A percentile compares a stretch with the other conserved stretches of the same genome.
Evolutionary conservation across 2,888 invertebrate species (phyloP).

Genomic region (Cabera pusaria): DNA sequence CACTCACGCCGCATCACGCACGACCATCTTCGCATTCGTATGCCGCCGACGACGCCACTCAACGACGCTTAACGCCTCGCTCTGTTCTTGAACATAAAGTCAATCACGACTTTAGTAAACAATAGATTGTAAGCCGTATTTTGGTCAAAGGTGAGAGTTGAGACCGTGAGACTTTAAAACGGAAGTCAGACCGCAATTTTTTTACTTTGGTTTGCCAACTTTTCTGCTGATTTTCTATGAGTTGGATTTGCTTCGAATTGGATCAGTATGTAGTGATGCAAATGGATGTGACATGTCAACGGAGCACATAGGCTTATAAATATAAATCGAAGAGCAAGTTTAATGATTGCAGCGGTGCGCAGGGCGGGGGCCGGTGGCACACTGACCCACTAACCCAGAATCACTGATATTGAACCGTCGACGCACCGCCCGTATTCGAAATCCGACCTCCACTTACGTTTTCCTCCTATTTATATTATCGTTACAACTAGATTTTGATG

Average conservation of each 20-base stretch:
- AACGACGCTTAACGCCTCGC: conserved; percentile 31
- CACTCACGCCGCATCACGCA: conserved; percentile 47
- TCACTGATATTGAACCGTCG: conserved; percentile 80
- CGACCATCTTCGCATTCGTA: conserved; percentile 41
- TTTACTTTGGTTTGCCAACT: background rate
- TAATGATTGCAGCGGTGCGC: conserved; percentile 56
- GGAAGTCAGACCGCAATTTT: conserved; percentile 22
- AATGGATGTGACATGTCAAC: conserved; percentile 29
- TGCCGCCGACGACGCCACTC: conserved; percentile 36
- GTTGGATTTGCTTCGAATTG: conserved; percentile 13
- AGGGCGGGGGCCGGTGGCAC: conserved; percentile 48
- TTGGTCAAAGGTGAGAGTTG: conserved; percentile 33
- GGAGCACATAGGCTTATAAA: conserved; percentile 42
- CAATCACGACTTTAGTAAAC: conserved; percentile 43
- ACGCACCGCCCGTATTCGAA: conserved; percentile 72
- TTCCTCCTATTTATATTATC: conserved; percentile 55
- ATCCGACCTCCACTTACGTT: conserved; percentile 74
- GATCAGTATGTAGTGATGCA: conserved; percentile 30
- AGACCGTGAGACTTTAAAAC: conserved; percentile 40
- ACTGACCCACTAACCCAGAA: conserved; percentile 81
- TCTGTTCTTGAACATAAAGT: conserved; percentile 50
- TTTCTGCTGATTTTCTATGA: conserved; percentile 1
- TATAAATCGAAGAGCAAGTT: conserved; percentile 64
- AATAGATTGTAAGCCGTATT: conserved; percentile 32
- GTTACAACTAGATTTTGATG: conserved; percentile 20